These are phyloP conservation scores for Clarias gariepinus DNA, from an alignment of 2,113 vertebrate genomes.

Conservation along the genomic window DNA sequence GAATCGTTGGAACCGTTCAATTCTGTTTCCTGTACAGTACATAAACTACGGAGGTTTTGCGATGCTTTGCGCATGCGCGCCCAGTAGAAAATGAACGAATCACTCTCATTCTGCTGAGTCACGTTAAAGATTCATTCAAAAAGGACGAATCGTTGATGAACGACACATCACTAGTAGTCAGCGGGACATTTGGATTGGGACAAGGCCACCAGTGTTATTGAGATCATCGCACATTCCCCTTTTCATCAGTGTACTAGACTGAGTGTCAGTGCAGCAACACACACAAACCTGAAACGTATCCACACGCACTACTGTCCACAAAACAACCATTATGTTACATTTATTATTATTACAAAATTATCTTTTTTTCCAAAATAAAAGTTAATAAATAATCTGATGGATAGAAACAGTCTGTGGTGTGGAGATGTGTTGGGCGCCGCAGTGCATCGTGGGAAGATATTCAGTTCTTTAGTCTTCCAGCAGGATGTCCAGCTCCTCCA, in stretches of 20 bases:
- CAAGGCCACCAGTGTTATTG: not conserved
- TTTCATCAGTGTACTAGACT: not conserved
- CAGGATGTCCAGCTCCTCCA: constrained; percentile 83
- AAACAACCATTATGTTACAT: not conserved
- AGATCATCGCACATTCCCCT: not conserved
- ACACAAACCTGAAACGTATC: not conserved
- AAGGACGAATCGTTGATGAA: no score
- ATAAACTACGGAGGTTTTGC: no score
- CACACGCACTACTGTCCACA: not conserved
- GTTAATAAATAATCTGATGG: not conserved
- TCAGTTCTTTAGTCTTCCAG: constrained; percentile 74
- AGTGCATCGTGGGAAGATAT: constrained; percentile 18
- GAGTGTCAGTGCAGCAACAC: not conserved
- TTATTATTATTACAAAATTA: constrained; percentile 5
- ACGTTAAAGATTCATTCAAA: no score
- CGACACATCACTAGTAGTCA: not conserved
- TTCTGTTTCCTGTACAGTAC: no score
- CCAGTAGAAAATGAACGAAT: no score
- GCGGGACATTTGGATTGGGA: not conserved
- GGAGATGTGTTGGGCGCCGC: not conserved
- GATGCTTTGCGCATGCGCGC: no score
- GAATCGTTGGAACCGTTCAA: no score
- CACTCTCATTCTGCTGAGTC: no score
- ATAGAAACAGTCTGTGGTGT: not conserved
- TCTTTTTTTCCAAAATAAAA: not conserved